Conservation (phyloP, 2,113 vertebrate species). For the Electrona antarctica region DNA sequence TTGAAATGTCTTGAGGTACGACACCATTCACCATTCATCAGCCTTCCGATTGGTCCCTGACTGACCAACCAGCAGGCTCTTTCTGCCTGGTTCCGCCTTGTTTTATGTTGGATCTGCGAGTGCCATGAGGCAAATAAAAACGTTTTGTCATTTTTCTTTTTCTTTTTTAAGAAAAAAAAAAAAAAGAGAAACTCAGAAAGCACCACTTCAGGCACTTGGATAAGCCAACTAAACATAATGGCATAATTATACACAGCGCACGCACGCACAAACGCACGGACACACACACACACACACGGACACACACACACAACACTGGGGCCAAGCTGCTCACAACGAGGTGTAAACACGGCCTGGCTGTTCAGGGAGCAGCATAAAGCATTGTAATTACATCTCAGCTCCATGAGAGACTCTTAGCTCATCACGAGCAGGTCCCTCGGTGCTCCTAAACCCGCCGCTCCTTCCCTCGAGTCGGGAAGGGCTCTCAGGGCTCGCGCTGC, state of each 20-base stretch:
- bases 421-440: constrained; percentile 55
- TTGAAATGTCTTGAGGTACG: constrained; percentile 96
- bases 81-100: too few species aligned
- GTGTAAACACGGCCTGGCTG: constrained; percentile 88
- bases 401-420: constrained; percentile 46
- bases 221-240: constrained; percentile 77
- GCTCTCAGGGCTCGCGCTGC: constrained; percentile 50
- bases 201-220: constrained; percentile 99
- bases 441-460: constrained; percentile 57
- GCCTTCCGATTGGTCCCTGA: too few species aligned
- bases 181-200: constrained; percentile 84
- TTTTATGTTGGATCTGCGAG: constrained; percentile 24
- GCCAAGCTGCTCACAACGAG: constrained; percentile 86
- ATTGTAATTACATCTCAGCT: constrained; percentile 83
- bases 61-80: too few species aligned
- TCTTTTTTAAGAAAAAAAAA: not conserved
- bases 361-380: constrained; percentile 79
- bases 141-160: too few species aligned
- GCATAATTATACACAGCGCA: too few species aligned
- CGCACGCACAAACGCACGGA: constrained; percentile 82
- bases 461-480: constrained; percentile 25
- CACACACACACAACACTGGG: constrained; percentile 82
- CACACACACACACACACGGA: constrained; percentile 89
- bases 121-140: constrained; percentile 94
- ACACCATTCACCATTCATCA: too few species aligned